Percentiles rank a stretch among this genome's conserved stretches.
Evolutionary conservation across 1,140 invertebrate species (phyloP).

Genomic region (Rhyzopertha dominica): DNA sequence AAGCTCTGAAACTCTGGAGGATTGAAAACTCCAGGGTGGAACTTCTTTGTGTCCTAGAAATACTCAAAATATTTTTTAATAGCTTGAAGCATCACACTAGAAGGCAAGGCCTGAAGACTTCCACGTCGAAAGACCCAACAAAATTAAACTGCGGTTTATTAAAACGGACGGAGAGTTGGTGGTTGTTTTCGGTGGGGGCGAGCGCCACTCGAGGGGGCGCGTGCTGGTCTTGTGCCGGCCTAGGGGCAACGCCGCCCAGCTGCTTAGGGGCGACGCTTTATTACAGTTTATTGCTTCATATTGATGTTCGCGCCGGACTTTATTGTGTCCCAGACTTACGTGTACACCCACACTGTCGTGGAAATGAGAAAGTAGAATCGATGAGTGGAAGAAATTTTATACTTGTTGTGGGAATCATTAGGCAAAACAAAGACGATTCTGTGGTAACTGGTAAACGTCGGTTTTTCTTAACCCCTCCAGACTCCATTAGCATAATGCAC

Average conservation of each 20-base stretch:
- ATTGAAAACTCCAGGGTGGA: not conserved
- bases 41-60: not conserved
- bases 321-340: too few relatives aligned
- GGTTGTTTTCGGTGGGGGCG: not conserved
- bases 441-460: too few relatives aligned
- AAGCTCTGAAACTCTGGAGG: not conserved
- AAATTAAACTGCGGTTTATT: conserved; percentile 10
- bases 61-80: not conserved
- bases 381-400: too few relatives aligned
- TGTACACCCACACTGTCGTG: too few relatives aligned
- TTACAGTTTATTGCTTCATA: too few relatives aligned
- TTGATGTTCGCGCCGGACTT: too few relatives aligned
- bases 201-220: not conserved
- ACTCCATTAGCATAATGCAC: too few relatives aligned
- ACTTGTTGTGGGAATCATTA: too few relatives aligned
- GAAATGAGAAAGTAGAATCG: too few relatives aligned
- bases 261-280: not conserved
- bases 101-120: not conserved
- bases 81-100: not conserved
- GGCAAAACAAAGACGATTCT: too few relatives aligned
- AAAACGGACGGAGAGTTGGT: not conserved
- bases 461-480: too few relatives aligned
- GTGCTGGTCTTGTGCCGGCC: conserved; percentile 6
- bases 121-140: not conserved
- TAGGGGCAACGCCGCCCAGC: conserved; percentile 4